A percentile compares a stretch with the other conserved stretches of the same genome.
Evolutionary conservation across 2,797 vertebrate species (phyloP).

Genomic region (Poeciliopsis turneri): DNA sequence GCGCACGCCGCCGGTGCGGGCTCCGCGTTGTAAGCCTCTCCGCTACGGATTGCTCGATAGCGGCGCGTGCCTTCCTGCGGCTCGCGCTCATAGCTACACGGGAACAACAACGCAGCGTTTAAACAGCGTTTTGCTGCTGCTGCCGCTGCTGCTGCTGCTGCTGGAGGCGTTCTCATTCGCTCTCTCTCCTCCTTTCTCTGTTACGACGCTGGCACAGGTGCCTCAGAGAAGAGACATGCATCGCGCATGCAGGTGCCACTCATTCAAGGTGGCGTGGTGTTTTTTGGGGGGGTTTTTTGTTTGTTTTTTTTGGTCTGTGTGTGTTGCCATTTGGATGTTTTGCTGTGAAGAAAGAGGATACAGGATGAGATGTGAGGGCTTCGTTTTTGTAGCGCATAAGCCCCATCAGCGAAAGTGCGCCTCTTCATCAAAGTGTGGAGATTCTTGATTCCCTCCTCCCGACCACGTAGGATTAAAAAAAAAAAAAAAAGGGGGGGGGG

Average conservation of each 20-base stretch:
- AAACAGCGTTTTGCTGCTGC: too few species aligned
- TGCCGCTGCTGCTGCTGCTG: background rate
- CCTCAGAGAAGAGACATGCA: conserved; percentile 51
- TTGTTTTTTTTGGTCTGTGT: background rate
- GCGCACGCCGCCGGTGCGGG: conserved; percentile 13
- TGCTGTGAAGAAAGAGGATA: conserved; percentile 7
- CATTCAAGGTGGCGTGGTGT: background rate
- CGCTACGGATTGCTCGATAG: background rate
- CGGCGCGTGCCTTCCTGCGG: background rate
- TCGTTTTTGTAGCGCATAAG: background rate
- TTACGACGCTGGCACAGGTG: conserved; percentile 44
- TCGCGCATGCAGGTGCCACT: conserved; percentile 50
- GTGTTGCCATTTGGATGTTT: conserved; percentile 13
- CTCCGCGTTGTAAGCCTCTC: conserved; percentile 27
- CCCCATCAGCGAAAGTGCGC: background rate
- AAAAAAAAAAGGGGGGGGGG: background rate
- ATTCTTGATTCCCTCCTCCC: background rate
- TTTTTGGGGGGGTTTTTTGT: too few species aligned
- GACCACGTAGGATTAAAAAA: background rate
- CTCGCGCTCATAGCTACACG: background rate
- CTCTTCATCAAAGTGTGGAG: background rate
- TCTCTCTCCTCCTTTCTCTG: background rate
- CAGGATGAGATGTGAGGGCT: background rate
- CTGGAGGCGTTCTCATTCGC: background rate
- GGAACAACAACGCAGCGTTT: background rate